Evolutionary conservation across 2,113 vertebrate genomes (phyloP), one percentile per base, ranked within the genome.

Genomic region (Etheostoma spectabile): DNA sequence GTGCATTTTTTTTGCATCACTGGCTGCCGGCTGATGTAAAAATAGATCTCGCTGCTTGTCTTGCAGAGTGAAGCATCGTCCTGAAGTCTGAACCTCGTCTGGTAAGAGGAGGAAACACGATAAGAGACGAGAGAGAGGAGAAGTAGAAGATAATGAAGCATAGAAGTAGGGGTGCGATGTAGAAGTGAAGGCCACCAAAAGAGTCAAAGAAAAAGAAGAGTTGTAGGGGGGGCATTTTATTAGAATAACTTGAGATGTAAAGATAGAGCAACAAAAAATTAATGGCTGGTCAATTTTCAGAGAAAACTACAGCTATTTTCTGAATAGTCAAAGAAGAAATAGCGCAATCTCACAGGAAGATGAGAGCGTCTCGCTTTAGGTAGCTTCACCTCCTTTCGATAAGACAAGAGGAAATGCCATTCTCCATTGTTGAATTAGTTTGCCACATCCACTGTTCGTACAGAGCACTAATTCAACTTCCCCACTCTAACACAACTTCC

Each of bases 401-500:
- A 78, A 89, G 77, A 74, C 60, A 7, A 73, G 57, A 84, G 81
- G 89, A 91, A 90, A 85, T 80, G 79, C 84, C 68, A 27, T 19
- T n/a, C 51, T 83, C 57, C 78, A 74, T 86, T 77, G 86, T 82
- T 85, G 48, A 88, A 84, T 89, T 82, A 78, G 57, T 83, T 80
- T 74, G 27, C 71, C 74, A 74, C 77, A 75, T 82, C 71, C 71
- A 63, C 84, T 11, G 61, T 70, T 74, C 74, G 1, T 48, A 77
- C 80, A 55, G 57, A 55, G 71, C 80, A 51, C 46, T 83, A 73
- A 87, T 77, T 86, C 73, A 82, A 55, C 82, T 77, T 85, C 80
- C 86, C 30, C 53, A 6, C 55, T 61, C 75, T 3, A 30, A 30
- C 30, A 30, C 30, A 30, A 30, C 30, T 46, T 60, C 62, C 45